Evolutionary conservation across 1,140 invertebrate species (phyloP), one percentile per base, ranked within the genome.

Genomic region (Megalopta genalis): DNA sequence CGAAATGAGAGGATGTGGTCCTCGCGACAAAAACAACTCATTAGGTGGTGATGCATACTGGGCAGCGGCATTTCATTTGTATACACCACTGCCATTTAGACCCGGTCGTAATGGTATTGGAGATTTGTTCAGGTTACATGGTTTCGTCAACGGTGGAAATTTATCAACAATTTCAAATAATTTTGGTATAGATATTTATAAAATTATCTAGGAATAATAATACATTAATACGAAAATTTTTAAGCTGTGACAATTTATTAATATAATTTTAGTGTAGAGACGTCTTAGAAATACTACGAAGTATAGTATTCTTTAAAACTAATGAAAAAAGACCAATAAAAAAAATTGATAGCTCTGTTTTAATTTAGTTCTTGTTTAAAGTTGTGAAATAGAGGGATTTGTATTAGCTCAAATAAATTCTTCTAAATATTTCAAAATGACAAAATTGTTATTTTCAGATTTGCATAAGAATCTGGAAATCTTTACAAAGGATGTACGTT

Each of bases 131-230:
- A 94, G 96, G 72, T 95, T 96, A 12, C 97, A 98, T 90, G 94
- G 96, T 57, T 99, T 98, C 93, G 82, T 97, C 63, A 98, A 97
- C 92, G 95, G 94, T 65, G 98, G 98, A 70, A 97, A 97, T 89
- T 93, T 97, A 71, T 14, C 49, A 52, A 21, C 2, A 52, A 10
- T 46, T 46, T 46, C 42, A 46, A 1, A 10, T 12, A 46, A 46
- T 46, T 18, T 52, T 2, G 49, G 49, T 52, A 52, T 52, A 16
- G 6, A 52, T 18, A 16, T 52, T 52, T 52, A 21, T 21, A 52
- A 18, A 21, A 52, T 18, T 52, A 52, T 46, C 32, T 32, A 32
- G 4, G 1, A 32, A 14, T 12, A 3, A 14, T 12, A 46, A 46
- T 46, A 46, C 42, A 2, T 12, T 46, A 12, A 46, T 46, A 12